Percentiles rank a stretch among this genome's conserved stretches.
Evolutionary conservation across 2,888 invertebrate species (phyloP).

Genomic region (Zygogramma bicolorata): DNA sequence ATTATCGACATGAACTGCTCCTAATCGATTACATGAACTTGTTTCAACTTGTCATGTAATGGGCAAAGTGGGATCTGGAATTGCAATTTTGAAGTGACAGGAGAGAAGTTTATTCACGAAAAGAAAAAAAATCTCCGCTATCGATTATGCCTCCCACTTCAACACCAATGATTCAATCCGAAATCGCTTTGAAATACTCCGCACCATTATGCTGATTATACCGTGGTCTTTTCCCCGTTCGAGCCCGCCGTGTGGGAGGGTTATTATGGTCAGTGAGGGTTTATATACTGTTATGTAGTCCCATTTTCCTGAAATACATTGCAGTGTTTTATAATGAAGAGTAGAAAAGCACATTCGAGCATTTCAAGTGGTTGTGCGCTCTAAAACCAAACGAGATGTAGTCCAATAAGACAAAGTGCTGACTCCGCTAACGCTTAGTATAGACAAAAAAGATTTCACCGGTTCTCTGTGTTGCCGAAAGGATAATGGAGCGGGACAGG

Average conservation of each 20-base stretch:
- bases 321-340: constrained; percentile 63
- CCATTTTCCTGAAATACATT: constrained; percentile 60
- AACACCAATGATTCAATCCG: no score
- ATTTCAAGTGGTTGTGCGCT: constrained; percentile 57
- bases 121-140: no score
- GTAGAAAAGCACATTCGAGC: constrained; percentile 61
- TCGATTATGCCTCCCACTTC: no score
- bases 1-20: no score
- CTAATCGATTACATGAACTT: no score
- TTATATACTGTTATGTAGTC: constrained; percentile 61
- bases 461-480: constrained; percentile 19
- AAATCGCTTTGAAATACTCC: constrained; percentile 16
- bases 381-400: constrained; percentile 60
- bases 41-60: no score
- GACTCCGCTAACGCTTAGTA: constrained; percentile 36
- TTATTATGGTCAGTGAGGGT: constrained; percentile 52
- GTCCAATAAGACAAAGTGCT: constrained; percentile 65
- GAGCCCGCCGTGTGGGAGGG: constrained; percentile 16
- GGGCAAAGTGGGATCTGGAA: no score
- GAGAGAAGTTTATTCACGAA: no score
- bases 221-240: constrained; percentile 39
- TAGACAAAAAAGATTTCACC: constrained; percentile 4
- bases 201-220: constrained; percentile 51
- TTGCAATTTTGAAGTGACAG: no score
- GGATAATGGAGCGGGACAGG: constrained; percentile 27